Evolutionary conservation across 1,140 invertebrate species (phyloP).

Genomic region (Copidosoma floridanum): DNA sequence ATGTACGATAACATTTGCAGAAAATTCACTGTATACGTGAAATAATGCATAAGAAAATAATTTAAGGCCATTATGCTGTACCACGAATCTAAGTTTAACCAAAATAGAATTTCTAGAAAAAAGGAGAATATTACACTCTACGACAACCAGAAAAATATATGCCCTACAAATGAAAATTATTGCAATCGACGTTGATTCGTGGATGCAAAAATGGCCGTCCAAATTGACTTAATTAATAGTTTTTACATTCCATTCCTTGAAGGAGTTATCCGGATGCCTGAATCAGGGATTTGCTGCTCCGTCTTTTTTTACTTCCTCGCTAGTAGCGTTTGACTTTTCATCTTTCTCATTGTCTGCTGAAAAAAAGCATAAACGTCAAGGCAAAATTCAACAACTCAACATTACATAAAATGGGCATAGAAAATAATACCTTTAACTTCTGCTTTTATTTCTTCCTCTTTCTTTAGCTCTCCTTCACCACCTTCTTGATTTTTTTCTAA

Average conservation of each 20-base stretch:
- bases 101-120: neutral
- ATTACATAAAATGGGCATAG: slow-evolving; percentile 17
- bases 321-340: slow-evolving; percentile 59
- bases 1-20: slow-evolving; percentile 10
- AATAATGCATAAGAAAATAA: slow-evolving; percentile 7
- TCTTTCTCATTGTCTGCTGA: slow-evolving; percentile 68
- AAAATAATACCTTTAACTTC: slow-evolving; percentile 59
- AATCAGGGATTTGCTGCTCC: slow-evolving; percentile 50
- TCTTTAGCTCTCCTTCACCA: slow-evolving; percentile 58
- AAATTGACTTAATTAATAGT: slow-evolving; percentile 8
- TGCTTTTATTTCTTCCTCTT: slow-evolving; percentile 63
- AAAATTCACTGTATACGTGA: slow-evolving; percentile 13
- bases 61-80: neutral
- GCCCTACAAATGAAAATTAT: neutral
- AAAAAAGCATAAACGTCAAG: too few species aligned
- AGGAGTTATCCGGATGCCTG: slow-evolving; percentile 17
- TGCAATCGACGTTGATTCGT: neutral
- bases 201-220: slow-evolving; percentile 5
- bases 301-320: slow-evolving; percentile 67
- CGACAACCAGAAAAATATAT: too few species aligned
- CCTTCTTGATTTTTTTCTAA: slow-evolving; percentile 67
- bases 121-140: too few species aligned
- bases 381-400: too few species aligned
- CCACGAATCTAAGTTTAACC: neutral
- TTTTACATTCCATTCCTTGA: slow-evolving; percentile 24